phyloP scores from a whole-genome alignment of 2,888 invertebrate genomes.

The Hetaerina titia region DNA sequence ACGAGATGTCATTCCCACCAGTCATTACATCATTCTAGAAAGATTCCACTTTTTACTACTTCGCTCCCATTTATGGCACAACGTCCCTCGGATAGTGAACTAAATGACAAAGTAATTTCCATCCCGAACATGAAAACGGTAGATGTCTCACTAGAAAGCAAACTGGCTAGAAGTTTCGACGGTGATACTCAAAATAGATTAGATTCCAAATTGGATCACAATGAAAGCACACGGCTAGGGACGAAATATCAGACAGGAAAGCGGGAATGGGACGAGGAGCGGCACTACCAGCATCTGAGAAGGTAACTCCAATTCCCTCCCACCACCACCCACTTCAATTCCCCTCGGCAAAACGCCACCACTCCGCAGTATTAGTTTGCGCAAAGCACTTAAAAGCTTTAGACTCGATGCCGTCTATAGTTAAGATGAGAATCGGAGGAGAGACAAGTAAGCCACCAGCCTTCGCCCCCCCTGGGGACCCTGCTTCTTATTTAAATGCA shows the following conservation, averaged over 20 bases:
- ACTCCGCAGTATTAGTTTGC: slow-evolving; percentile 54
- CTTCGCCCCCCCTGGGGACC: not conserved
- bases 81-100: not conserved
- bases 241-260: not conserved
- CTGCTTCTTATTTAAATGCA: slow-evolving; percentile 23
- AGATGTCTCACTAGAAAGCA: not conserved
- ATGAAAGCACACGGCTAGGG: not conserved
- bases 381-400: slow-evolving; percentile 50
- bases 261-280: not conserved
- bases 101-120: not conserved
- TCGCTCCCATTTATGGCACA: not conserved
- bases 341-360: slow-evolving; percentile 2
- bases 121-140: not conserved
- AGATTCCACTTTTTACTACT: not conserved
- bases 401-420: slow-evolving; percentile 20
- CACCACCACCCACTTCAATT: not conserved
- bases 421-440: slow-evolving; percentile 20
- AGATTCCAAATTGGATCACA: not conserved
- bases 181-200: not conserved
- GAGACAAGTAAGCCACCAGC: not conserved
- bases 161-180: not conserved
- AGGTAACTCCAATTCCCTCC: slow-evolving; percentile 16
- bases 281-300: not conserved
- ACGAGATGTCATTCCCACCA: not conserved
- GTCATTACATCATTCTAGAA: not conserved